A percentile compares a stretch with the other conserved stretches of the same genome.
These are phyloP conservation scores for Murina feae DNA, from an alignment of 2,113 vertebrate genomes.

Conservation along the genomic window DNA sequence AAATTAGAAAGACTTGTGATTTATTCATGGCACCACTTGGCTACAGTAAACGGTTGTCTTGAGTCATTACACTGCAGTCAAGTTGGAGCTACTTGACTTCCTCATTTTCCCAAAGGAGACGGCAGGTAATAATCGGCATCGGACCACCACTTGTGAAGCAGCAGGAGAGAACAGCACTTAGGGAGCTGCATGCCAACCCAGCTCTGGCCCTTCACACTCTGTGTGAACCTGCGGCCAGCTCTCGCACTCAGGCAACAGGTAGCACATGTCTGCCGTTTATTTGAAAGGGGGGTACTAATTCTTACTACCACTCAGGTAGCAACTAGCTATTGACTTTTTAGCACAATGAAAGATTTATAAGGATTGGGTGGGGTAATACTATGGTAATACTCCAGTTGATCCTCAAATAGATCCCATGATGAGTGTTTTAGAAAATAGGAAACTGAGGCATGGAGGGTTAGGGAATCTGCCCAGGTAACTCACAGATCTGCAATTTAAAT, in stretches of 20 bases:
- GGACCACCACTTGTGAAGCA: fast-evolving
- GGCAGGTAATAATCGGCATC: not conserved
- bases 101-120: not conserved
- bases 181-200: not conserved
- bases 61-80: not conserved
- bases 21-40: not conserved
- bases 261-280: not conserved
- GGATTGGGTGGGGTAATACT: not conserved
- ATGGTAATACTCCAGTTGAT: not conserved
- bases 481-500: not conserved
- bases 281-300: not conserved
- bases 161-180: not conserved
- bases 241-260: not conserved
- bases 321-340: not conserved
- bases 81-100: not conserved
- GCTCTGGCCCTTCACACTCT: fast-evolving
- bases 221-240: not conserved
- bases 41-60: not conserved
- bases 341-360: not conserved
- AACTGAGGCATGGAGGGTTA: not conserved
- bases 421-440: not conserved
- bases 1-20: not conserved
- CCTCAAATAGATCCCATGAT: not conserved
- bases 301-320: not conserved
- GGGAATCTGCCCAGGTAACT: not conserved